A percentile compares a stretch with the other conserved stretches of the same genome.
phyloP scores from a whole-genome alignment of 2,113 vertebrate genomes.

The Boleophthalmus pectinirostris region DNA sequence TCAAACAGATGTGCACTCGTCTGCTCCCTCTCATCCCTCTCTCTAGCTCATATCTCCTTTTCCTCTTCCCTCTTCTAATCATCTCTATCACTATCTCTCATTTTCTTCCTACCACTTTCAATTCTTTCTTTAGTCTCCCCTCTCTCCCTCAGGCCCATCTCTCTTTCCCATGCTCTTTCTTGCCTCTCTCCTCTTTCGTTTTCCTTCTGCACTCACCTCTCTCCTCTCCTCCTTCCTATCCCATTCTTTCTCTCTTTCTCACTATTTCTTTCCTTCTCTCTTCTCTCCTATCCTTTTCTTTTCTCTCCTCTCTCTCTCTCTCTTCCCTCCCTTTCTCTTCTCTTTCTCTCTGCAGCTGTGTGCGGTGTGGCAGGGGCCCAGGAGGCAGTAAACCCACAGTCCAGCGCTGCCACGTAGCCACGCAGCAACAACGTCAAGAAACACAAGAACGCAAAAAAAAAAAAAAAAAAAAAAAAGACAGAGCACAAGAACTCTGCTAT shows the following conservation, averaged over 20 bases:
- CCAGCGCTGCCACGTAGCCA: conserved; percentile 66
- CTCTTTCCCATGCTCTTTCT: neutral
- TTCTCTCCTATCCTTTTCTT: too few relatives aligned
- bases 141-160: too few relatives aligned
- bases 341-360: conserved; percentile 60
- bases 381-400: conserved; percentile 68
- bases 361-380: conserved; percentile 62
- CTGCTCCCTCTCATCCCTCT: too few relatives aligned
- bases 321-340: conserved; percentile 1
- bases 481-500: conserved; percentile 1
- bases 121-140: neutral
- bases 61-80: too few relatives aligned
- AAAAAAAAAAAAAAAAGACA: conserved; percentile 21
- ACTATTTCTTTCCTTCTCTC: neutral
- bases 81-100: too few relatives aligned
- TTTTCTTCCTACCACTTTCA: too few relatives aligned
- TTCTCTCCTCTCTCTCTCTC: neutral
- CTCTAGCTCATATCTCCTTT: too few relatives aligned
- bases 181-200: neutral
- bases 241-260: neutral
- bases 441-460: conserved; percentile 23
- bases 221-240: neutral
- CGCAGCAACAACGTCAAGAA: conserved; percentile 51
- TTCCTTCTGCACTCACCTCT: too few relatives aligned
- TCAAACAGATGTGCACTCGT: conserved; percentile 53